phyloP scores from a whole-genome alignment of 2,797 vertebrate species.

The Holocentrus rufus region DNA sequence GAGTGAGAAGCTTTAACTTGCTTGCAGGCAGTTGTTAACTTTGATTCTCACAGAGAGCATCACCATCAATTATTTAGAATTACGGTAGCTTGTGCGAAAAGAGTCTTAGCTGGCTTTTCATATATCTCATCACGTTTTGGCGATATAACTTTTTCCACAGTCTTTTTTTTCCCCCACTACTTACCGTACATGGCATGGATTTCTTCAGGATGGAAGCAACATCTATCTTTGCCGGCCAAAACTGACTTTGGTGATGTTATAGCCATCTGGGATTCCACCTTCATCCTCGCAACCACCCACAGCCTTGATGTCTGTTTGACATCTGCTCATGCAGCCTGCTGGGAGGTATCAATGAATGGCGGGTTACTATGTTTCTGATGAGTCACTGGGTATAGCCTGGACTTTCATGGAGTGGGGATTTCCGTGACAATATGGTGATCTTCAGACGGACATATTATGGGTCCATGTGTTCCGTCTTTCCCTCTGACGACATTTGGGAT shows the following conservation, averaged over 20 bases:
- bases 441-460: too few relatives aligned
- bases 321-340: slow-evolving; percentile 1
- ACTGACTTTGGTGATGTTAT: not conserved
- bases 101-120: slow-evolving; percentile 24
- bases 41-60: slow-evolving; percentile 55
- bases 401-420: too few relatives aligned
- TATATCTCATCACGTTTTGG: not conserved
- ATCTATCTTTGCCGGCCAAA: not conserved
- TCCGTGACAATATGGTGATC: too few relatives aligned
- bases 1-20: slow-evolving; percentile 40
- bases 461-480: too few relatives aligned
- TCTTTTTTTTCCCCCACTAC: slow-evolving; percentile 2
- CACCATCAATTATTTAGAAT: slow-evolving; percentile 73
- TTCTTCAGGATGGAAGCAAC: too few relatives aligned
- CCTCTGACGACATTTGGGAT: too few relatives aligned
- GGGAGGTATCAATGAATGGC: too few relatives aligned
- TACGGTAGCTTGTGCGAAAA: slow-evolving; percentile 38
- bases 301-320: not conserved
- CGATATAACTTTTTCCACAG: slow-evolving; percentile 9
- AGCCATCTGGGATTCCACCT: too few relatives aligned
- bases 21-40: slow-evolving; percentile 66
- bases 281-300: too few relatives aligned
- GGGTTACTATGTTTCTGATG: too few relatives aligned
- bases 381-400: too few relatives aligned
- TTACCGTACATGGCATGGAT: not conserved